Conservation (phyloP, 2,113 vertebrate genomes). For the Urocolius indicus region DNA sequence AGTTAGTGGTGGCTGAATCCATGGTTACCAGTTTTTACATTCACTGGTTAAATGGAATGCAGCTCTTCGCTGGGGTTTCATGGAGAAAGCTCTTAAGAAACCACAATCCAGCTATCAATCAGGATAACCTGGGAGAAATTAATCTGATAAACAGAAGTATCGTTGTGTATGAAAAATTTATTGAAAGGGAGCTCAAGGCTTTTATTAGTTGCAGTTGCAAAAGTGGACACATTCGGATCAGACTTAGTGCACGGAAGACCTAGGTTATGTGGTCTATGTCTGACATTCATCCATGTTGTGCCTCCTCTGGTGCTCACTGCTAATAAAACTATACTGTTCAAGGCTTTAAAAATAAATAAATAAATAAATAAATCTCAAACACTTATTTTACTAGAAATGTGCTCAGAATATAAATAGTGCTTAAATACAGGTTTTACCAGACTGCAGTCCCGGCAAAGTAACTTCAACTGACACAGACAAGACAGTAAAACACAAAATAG, state of each 20-base stretch:
- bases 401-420: conserved; percentile 57
- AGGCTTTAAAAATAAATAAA: conserved; percentile 43
- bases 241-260: neutral
- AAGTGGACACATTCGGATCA: conserved; percentile 52
- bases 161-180: conserved; percentile 75
- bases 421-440: conserved; percentile 70
- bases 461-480: conserved; percentile 70
- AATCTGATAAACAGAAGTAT: conserved; percentile 77
- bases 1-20: conserved; percentile 82
- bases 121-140: conserved; percentile 83
- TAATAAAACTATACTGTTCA: conserved; percentile 60
- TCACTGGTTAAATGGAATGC: conserved; percentile 84
- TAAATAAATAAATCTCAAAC: neutral
- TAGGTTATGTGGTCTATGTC: conserved; percentile 50
- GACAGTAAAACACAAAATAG: conserved; percentile 70
- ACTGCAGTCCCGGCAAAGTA: conserved; percentile 77
- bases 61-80: conserved; percentile 77
- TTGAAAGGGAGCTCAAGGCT: conserved; percentile 54
- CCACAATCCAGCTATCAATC: conserved; percentile 81
- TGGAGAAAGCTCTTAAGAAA: conserved; percentile 79
- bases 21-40: conserved; percentile 86
- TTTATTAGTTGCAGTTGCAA: conserved; percentile 47
- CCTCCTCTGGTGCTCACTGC: conserved; percentile 53
- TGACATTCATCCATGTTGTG: conserved; percentile 62
- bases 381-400: conserved; percentile 64